Conservation (phyloP, 1,140 invertebrate genomes). For the Drosophila kepulauana region DNA sequence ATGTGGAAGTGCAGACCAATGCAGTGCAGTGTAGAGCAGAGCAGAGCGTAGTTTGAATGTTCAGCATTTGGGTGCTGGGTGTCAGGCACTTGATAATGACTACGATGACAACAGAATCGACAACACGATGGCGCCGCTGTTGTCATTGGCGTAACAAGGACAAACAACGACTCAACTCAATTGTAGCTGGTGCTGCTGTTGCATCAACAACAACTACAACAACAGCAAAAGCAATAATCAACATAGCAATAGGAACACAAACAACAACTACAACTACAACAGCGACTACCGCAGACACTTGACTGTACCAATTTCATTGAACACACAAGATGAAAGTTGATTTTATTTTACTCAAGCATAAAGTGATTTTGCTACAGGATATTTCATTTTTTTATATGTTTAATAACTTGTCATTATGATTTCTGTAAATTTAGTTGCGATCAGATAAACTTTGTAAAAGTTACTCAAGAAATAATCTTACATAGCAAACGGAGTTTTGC, state of each 20-base stretch:
- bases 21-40: too few species aligned
- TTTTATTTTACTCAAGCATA: background rate
- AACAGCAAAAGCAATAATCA: background rate
- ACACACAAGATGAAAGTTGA: slow-evolving; percentile 47
- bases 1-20: too few species aligned
- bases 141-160: slow-evolving; percentile 42
- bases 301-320: slow-evolving; percentile 49
- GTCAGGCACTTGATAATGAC: slow-evolving; percentile 74
- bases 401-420: too few species aligned
- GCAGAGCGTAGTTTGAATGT: background rate
- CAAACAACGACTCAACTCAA: slow-evolving; percentile 21
- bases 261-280: slow-evolving; percentile 7
- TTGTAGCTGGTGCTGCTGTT: slow-evolving; percentile 23
- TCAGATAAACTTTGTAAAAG: too few species aligned
- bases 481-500: too few species aligned
- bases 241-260: background rate
- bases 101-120: slow-evolving; percentile 63
- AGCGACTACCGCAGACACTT: slow-evolving; percentile 26
- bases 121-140: slow-evolving; percentile 36
- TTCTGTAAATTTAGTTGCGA: too few species aligned
- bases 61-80: slow-evolving; percentile 18
- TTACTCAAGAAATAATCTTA: too few species aligned
- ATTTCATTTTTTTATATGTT: too few species aligned
- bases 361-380: background rate
- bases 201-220: slow-evolving; percentile 23